Base-by-base conservation (phyloP, 2,797 vertebrate species). In the Channa striata region DNA sequence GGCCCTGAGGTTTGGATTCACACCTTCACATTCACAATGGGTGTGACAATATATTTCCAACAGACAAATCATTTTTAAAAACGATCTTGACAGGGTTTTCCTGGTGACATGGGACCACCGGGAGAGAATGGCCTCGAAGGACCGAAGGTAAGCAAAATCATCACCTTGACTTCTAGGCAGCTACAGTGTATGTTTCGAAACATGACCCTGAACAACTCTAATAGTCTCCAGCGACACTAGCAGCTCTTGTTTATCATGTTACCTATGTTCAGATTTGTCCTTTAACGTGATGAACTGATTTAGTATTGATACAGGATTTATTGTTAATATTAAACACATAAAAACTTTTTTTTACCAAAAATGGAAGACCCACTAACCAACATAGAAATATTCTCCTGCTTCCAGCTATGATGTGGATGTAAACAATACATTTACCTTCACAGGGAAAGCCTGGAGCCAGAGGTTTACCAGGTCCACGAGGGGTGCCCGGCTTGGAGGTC, bases 41-140 rank as follows among this genome's bases (percentile, higher is more conserved):
- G 5, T 39, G 12, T 19, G 9, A 12, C 5, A 56, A 12, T 57
- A 0, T 20, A 30, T 70, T 39, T 56, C 20, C 56, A 48, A 53
- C n/a, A 52, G 6, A 37, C 17, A 49, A 65, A 59, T 46, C 0
- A 0, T 34, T 30, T 8, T 77, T 72, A 14, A n/a, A 19, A 43
- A 25, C 66, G 14, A 89, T 84, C 56, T 50, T 65, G 49, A 19
- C 83, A 99, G 98, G 98, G 97, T 81, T 99, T 98, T 73, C 98
- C 98, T 43, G 98, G 98, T 75, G 97, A 98, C 90, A 99, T 99
- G 80, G 98, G 98, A 78, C 95, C 96, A 67, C 97, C 97, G 2
- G 98, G 98, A 90, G 94, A 96, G 78, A 99, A 99, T 0, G 97
- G 97, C 74, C 95, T 96, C 14, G 97, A 98, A 93, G 98, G 97